Conservation (phyloP, 92 coral and sea anemone genomes). For the Epizoanthus scotinus region DNA sequence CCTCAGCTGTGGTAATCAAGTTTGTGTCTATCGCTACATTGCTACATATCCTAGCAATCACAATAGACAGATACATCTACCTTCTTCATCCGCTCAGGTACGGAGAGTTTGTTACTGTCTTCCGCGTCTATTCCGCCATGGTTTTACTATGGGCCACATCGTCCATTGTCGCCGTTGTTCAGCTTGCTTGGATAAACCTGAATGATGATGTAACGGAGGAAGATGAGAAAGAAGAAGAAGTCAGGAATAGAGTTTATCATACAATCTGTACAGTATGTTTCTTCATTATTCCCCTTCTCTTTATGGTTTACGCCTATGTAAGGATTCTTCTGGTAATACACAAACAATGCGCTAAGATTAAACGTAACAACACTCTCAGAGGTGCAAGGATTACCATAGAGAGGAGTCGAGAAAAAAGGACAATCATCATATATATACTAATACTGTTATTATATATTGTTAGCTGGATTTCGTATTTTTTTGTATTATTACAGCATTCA, state of each 20-base stretch:
- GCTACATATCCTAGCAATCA: conserved; percentile 27
- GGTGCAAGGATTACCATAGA: not conserved
- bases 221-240: conserved; percentile 20
- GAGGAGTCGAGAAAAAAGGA: conserved; percentile 7
- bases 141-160: conserved; percentile 5
- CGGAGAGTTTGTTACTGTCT: not conserved
- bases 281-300: conserved; percentile 7
- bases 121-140: conserved; percentile 15
- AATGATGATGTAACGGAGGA: conserved; percentile 21
- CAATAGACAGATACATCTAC: conserved; percentile 21
- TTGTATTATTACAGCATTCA: conserved; percentile 11
- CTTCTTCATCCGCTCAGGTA: conserved; percentile 20
- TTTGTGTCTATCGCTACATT: conserved; percentile 19
- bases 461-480: conserved; percentile 30
- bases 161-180: not conserved
- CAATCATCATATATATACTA: conserved; percentile 6
- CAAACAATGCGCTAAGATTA: conserved; percentile 4
- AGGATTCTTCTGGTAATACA: conserved; percentile 12
- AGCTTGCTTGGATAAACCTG: conserved; percentile 23
- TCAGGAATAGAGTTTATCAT: conserved; percentile 20
- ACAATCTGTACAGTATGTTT: not conserved
- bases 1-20: conserved; percentile 6
- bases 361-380: not conserved
- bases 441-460: conserved; percentile 6
- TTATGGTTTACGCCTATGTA: conserved; percentile 33